Conservation (phyloP, 2,888 invertebrate genomes). For the Anthophora plumipes region DNA sequence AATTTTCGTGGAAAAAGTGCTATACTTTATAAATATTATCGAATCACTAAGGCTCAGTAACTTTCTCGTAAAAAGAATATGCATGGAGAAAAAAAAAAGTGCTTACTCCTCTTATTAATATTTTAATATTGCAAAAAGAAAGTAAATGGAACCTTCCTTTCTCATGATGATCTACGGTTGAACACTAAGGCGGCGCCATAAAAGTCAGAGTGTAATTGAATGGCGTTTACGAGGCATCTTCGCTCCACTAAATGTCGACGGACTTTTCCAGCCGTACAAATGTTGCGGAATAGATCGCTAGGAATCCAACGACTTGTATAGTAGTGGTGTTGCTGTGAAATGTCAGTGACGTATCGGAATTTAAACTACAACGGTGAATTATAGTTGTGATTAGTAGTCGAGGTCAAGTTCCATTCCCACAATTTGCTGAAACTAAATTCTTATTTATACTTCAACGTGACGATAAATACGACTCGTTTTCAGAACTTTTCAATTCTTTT, state of each 20-base stretch:
- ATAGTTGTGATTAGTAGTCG: slow-evolving; percentile 14
- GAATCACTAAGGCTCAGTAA: too few species aligned
- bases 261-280: slow-evolving; percentile 16
- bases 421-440: slow-evolving; percentile 25
- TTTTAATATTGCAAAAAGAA: not conserved
- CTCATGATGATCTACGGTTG: not conserved
- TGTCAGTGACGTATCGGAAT: slow-evolving; percentile 35
- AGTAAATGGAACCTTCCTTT: not conserved
- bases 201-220: slow-evolving; percentile 22
- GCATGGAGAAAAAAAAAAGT: too few species aligned
- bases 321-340: not conserved
- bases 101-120: too few species aligned
- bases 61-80: too few species aligned
- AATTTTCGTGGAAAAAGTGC: too few species aligned
- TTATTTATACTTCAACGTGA: slow-evolving; percentile 33
- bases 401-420: slow-evolving; percentile 29
- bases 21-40: too few species aligned
- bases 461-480: slow-evolving; percentile 18
- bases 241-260: slow-evolving; percentile 4
- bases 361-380: slow-evolving; percentile 32
- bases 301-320: not conserved
- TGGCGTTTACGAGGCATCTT: slow-evolving; percentile 13
- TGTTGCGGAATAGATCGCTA: slow-evolving; percentile 11
- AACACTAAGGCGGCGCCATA: not conserved
- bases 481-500: not conserved